Evolutionary conservation across 2,888 invertebrate species (phyloP), one percentile per base, ranked within the genome.

Genomic region (Alitta virens): DNA sequence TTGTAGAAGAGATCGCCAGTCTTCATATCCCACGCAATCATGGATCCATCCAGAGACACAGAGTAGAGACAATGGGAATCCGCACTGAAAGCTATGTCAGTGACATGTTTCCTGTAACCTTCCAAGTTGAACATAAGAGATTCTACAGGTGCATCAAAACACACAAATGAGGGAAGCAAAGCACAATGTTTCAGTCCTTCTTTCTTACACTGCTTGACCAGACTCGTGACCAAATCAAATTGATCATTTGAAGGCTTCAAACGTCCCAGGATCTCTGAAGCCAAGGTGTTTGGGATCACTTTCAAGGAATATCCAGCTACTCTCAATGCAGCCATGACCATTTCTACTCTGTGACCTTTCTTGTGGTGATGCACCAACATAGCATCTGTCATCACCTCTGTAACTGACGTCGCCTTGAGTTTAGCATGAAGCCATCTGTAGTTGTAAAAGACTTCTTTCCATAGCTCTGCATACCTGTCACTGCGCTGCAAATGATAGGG

Each of bases 371-470:
- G 42, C 5, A 54, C 60, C 54, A 60, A 21, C 2, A 65, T 67
- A 75, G 94, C 96, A 82, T 97, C 97, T 3, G 92, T 90, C 2
- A 97, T 84, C 1, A 96, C 90, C 0, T 94, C 90, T 82, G 96
- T 96, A n/a, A 97, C 84, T 0, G 97, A 95, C 73, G 95, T 95
- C 73, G 93, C 92, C 69, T 90, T 91, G 1, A 96, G 85, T 77
- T 96, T 97, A 0, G 94, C 94, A 77, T 94, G 93, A 0, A 97
- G 85, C 94, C 96, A 97, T 75, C 94, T 91, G 78, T 95, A 97
- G 82, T 95, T 95, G 82, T 97, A 97, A 0, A 97, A 85, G 0
- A 96, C 94, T 75, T 93, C 88, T 33, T 90, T 89, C 77, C 93
- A 94, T 18, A 97, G 84, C 80, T 96, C 95, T 59, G 90, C 89